Conservation (phyloP, 2,113 vertebrate species). For the Craseonycteris thonglongyai region DNA sequence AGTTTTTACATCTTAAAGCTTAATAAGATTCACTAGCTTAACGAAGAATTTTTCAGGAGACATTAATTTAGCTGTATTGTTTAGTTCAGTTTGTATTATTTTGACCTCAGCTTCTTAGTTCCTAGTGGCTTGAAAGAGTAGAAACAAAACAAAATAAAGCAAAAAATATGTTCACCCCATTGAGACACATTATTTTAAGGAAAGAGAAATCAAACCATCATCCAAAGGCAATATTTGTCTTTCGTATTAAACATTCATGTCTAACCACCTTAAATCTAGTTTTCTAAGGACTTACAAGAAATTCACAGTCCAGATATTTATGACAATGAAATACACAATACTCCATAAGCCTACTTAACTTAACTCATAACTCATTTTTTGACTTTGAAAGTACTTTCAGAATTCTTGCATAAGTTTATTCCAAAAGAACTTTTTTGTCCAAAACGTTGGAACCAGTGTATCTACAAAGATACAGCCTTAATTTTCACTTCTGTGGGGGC, state of each 20-base stretch:
- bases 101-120: not conserved
- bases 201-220: not conserved
- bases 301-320: not conserved
- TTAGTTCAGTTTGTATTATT: not conserved
- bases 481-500: conserved; percentile 47
- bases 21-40: not conserved
- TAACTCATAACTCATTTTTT: conserved; percentile 10
- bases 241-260: conserved; percentile 4
- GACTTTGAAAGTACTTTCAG: conserved; percentile 30
- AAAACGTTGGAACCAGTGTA: conserved; percentile 46
- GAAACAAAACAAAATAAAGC: not conserved
- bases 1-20: not conserved
- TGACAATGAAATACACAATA: not conserved
- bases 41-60: not conserved
- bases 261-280: not conserved
- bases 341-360: not conserved
- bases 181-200: not conserved
- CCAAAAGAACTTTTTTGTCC: conserved; percentile 36
- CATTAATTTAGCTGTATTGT: not conserved
- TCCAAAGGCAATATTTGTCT: not conserved
- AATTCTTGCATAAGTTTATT: conserved; percentile 42
- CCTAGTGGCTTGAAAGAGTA: not conserved
- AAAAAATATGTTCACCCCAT: not conserved
- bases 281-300: not conserved
- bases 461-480: conserved; percentile 32